Evolutionary conservation across 2,113 vertebrate genomes (phyloP).

Genomic region (Lepisosteus oculatus): DNA sequence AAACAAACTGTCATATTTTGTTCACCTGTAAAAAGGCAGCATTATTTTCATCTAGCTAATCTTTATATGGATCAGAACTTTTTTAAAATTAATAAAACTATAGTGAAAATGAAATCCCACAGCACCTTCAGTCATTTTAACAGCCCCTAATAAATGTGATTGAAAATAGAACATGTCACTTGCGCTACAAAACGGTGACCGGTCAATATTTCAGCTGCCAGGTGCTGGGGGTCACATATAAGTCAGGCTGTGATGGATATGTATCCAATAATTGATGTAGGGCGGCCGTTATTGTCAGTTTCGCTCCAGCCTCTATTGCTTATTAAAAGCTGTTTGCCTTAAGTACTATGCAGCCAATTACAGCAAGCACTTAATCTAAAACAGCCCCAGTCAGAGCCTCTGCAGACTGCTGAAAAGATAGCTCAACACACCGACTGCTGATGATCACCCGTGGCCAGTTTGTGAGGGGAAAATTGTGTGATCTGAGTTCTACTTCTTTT

Average conservation of each 20-base stretch:
- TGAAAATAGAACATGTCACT: slow-evolving; percentile 77
- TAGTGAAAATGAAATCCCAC: slow-evolving; percentile 33
- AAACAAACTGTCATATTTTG: no score
- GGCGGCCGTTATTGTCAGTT: slow-evolving; percentile 71
- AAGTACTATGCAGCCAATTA: slow-evolving; percentile 73
- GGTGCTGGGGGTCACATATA: slow-evolving; percentile 73
- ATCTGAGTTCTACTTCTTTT: no score
- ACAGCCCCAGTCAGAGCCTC: neutral
- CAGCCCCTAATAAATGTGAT: slow-evolving; percentile 75
- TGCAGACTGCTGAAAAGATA: neutral
- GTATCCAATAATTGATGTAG: slow-evolving; percentile 81
- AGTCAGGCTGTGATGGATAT: slow-evolving; percentile 89
- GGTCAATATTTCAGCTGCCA: slow-evolving; percentile 71
- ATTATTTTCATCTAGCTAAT: no score
- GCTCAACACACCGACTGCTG: neutral
- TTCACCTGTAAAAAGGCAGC: no score
- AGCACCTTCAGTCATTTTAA: slow-evolving; percentile 67
- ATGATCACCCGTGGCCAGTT: neutral
- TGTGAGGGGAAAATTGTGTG: no score
- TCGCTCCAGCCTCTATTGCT: slow-evolving; percentile 71
- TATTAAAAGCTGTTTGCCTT: slow-evolving; percentile 77
- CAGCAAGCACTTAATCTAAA: slow-evolving; percentile 25
- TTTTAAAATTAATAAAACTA: slow-evolving; percentile 46
- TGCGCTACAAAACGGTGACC: slow-evolving; percentile 54
- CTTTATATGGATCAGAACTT: no score